Percentiles rank a stretch among this genome's conserved stretches.
These are phyloP conservation scores for Aplocera efformata DNA, from an alignment of 2,888 invertebrate genomes.

Conservation along the genomic window DNA sequence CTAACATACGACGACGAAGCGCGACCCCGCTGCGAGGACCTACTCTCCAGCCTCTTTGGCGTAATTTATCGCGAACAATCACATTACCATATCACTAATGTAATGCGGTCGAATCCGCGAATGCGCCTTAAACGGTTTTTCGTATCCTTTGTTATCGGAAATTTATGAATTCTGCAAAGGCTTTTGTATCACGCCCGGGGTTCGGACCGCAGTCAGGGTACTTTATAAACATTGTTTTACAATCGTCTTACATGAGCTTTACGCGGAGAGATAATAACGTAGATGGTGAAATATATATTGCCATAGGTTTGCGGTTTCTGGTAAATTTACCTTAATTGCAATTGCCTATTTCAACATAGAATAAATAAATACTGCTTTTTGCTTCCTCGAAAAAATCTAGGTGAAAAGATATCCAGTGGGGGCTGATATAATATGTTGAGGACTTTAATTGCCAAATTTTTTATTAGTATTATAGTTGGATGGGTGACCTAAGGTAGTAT, in stretches of 20 bases:
- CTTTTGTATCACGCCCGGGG: slow-evolving; percentile 60
- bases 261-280: slow-evolving; percentile 37
- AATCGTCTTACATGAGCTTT: slow-evolving; percentile 53
- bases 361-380: too few species aligned
- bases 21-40: slow-evolving; percentile 63
- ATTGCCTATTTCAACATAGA: too few species aligned
- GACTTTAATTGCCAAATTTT: too few species aligned
- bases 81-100: slow-evolving; percentile 79
- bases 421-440: too few species aligned
- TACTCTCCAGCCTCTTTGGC: slow-evolving; percentile 51
- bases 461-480: too few species aligned
- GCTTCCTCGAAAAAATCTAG: too few species aligned
- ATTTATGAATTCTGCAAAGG: slow-evolving; percentile 71
- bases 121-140: slow-evolving; percentile 74
- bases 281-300: slow-evolving; percentile 39
- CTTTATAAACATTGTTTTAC: slow-evolving; percentile 64
- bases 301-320: slow-evolving; percentile 33
- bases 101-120: slow-evolving; percentile 69
- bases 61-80: slow-evolving; percentile 77
- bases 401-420: too few species aligned
- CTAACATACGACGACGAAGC: slow-evolving; percentile 49
- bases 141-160: slow-evolving; percentile 72
- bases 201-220: slow-evolving; percentile 40
- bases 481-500: too few species aligned
- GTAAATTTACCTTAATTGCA: too few species aligned